Conservation (phyloP, 2,888 invertebrate species). For the Helobdella robusta region DNA sequence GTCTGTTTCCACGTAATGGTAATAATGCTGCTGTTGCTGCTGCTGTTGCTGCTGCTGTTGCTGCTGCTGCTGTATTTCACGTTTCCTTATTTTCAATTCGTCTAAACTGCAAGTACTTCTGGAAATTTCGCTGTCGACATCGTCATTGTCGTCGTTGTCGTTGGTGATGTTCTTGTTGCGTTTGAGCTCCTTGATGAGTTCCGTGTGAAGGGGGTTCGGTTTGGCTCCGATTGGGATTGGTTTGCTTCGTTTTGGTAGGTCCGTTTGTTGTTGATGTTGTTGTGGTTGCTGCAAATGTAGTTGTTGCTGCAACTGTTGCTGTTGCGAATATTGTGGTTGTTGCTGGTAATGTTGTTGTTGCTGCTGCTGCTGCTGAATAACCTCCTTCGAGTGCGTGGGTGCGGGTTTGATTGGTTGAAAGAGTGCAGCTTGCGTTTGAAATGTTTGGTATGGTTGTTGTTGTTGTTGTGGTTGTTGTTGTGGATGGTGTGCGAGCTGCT, state of each 20-base stretch:
- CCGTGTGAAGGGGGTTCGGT: constrained; percentile 7
- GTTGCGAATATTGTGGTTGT: not conserved
- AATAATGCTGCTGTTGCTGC: too few species aligned
- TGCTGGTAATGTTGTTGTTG: not conserved
- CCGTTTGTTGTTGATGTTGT: not conserved
- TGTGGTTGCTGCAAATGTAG: not conserved
- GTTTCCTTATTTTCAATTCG: constrained; percentile 1
- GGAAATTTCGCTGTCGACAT: too few species aligned
- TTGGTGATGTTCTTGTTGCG: too few species aligned
- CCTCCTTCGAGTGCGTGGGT: too few species aligned
- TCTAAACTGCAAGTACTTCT: constrained; percentile 16
- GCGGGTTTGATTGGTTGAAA: too few species aligned
- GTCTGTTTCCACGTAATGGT: too few species aligned
- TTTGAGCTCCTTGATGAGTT: constrained; percentile 17
- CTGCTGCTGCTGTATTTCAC: not conserved
- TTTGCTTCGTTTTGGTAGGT: not conserved
- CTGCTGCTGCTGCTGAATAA: not conserved
- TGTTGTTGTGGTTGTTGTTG: too few species aligned
- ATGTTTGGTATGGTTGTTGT: too few species aligned
- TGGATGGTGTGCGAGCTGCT: too few species aligned
- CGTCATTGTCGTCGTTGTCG: too few species aligned
- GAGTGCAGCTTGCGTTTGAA: too few species aligned
- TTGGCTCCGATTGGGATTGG: constrained; percentile 13
- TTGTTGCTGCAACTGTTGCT: not conserved
- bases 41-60: too few species aligned